Evolutionary conservation across 2,113 vertebrate genomes (phyloP), one percentile per base, ranked within the genome.

Genomic region (Cyanistes caeruleus): DNA sequence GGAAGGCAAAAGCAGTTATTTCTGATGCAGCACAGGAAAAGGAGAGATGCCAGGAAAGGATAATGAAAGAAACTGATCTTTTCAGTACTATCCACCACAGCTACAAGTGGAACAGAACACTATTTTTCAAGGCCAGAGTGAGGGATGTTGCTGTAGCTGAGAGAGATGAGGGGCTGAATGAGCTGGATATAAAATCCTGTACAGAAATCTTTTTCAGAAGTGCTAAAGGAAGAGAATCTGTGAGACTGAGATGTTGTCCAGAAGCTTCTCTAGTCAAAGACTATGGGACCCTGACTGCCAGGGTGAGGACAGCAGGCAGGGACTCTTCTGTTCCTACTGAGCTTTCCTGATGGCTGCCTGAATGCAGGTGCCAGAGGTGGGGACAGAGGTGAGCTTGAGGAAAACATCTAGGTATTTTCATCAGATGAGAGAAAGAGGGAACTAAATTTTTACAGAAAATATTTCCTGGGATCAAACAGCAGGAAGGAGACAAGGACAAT

Each of bases 31-130:
- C 37, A 59, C 8, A 89, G 79, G 77, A 92, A 88, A 92, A 86
- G 14, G 20, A 80, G 84, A 89, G 59, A 91, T 78, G 69, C 1
- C 2, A 93, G 63, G 92, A 90, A 92, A 81, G 24, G 43, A 67
- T 84, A 92, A 88, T 51, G 73, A 95, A 94, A 93, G 78, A 93
- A 88, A 92, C 86, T n/a, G 52, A 87, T 96, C 78, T 94, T 93
- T 92, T 58, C 88, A 92, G 90, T n/a, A 28, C 18, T 48, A 63
- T 75, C 60, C 37, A 86, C 60, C 30, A 48, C 2, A 4, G 88
- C 55, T 92, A 84, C 86, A 86, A 84, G 72, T 62, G 63, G 51
- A 88, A 51, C 82, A 85, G 86, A 89, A 70, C 0, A 0, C 12
- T 74, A 58, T 90, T 93, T 92, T 39, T 86, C 73, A 93, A 89